Evolutionary conservation across 2,888 invertebrate species (phyloP).

Genomic region (Podabrus alpinus): DNA sequence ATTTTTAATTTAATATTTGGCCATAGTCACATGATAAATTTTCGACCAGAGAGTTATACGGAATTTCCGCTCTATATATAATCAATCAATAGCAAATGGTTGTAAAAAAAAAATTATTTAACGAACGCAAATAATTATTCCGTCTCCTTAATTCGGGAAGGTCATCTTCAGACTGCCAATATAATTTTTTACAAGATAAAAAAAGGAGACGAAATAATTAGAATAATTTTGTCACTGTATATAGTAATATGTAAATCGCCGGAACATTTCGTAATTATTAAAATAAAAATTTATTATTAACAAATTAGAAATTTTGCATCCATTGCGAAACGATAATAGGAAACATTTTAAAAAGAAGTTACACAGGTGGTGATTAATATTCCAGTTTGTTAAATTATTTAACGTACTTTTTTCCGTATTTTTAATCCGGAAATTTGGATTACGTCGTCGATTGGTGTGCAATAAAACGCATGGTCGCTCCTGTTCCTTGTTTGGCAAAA

Average conservation of each 20-base stretch:
- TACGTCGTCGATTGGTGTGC: not conserved
- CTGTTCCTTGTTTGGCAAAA: not conserved
- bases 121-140: too few relatives aligned
- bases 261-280: not conserved
- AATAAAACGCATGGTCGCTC: not conserved
- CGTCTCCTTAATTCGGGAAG: too few relatives aligned
- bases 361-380: not conserved
- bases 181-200: too few relatives aligned
- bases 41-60: too few relatives aligned
- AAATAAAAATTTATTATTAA: not conserved
- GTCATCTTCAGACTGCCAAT: too few relatives aligned
- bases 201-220: not conserved
- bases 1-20: too few relatives aligned
- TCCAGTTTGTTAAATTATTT: not conserved
- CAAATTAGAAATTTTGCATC: not conserved
- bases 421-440: not conserved
- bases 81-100: too few relatives aligned
- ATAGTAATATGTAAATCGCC: too few relatives aligned
- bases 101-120: too few relatives aligned
- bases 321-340: not conserved
- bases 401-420: not conserved
- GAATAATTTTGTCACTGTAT: not conserved
- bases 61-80: too few relatives aligned
- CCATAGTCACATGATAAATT: too few relatives aligned
- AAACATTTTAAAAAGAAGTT: not conserved